Base-by-base conservation (phyloP, 2,113 vertebrate genomes). In the Stegostoma tigrinum region DNA sequence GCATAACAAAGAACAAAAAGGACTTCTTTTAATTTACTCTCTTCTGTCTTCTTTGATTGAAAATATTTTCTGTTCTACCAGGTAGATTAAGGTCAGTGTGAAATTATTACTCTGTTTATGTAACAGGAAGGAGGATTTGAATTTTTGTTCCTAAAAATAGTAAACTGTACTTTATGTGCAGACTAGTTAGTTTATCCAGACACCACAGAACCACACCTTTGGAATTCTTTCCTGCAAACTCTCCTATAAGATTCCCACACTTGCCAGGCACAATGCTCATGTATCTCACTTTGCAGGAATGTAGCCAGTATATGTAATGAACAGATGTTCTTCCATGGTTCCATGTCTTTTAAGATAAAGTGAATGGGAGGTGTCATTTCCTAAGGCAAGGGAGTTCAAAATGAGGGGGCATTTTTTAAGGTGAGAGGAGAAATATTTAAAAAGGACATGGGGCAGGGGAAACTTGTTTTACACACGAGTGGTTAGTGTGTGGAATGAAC, bases 101-200 rank as follows among this genome's bases (percentile, higher is more conserved):
- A 64, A 93, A 38, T 93, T 38, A 66, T 66, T 5, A 38, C 38
- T 66, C 38, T 93, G 61, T 66, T 93, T 93, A 66, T 38, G 89
- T 91, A 34, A 91, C 10, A 38, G 89, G 30, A 52, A 91, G 8
- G 30, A 64, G n/a, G 30, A 34, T 93, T 93, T 66, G 7, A 66
- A 67, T 38, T 38, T 23, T 93, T 55, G 70, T 75, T 93, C 67
- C 61, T 23, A 42, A 93, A 93, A 93, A 67, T 93, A 66, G 61
- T 23, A 66, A 83, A 45, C 38, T 83, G 38, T 45, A 93, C 87
- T 93, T 38, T 38, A 93, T 38, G 19, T 67, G 61, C 89, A 93
- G 89, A 93, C 89, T 93, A 15, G 27, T 91, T 61, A 64, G 89
- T 93, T 93, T 64, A 19, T 34, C 89, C 61, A 93, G 89, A 93